Percentiles rank a stretch among this genome's conserved stretches.
phyloP scores from a whole-genome alignment of 2,797 vertebrate species.

The Erethizon dorsatum region DNA sequence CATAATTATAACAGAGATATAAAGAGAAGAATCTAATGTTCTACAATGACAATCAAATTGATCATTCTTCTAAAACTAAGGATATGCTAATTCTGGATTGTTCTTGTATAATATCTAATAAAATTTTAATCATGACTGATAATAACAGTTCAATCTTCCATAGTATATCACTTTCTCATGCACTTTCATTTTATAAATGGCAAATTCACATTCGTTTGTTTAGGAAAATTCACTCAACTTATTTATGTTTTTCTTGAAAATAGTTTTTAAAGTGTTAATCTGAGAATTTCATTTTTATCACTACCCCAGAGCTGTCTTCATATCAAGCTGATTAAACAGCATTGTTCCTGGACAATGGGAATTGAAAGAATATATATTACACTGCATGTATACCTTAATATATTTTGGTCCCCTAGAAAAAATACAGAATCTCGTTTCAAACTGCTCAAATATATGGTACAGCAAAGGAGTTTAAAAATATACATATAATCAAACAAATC shows the following conservation, averaged over 20 bases:
- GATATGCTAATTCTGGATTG: slow-evolving; percentile 15
- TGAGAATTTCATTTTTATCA: slow-evolving; percentile 69
- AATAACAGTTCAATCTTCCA: slow-evolving; percentile 49
- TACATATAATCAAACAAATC: slow-evolving; percentile 33
- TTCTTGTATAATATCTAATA: neutral
- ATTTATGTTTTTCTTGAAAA: slow-evolving; percentile 26
- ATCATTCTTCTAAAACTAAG: slow-evolving; percentile 49
- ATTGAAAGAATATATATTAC: slow-evolving; percentile 15
- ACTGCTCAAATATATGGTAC: slow-evolving; percentile 17
- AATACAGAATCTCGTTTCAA: slow-evolving; percentile 68
- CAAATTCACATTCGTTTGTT: slow-evolving; percentile 27
- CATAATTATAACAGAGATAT: slow-evolving; percentile 39
- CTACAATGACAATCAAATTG: slow-evolving; percentile 11
- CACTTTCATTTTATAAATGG: slow-evolving; percentile 41
- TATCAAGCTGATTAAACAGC: slow-evolving; percentile 61
- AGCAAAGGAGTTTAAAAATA: slow-evolving; percentile 47
- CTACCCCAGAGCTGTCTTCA: slow-evolving; percentile 28
- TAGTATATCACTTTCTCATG: neutral
- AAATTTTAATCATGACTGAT: slow-evolving; percentile 50
- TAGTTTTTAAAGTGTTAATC: slow-evolving; percentile 42
- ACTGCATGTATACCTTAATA: slow-evolving; percentile 14
- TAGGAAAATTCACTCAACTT: slow-evolving; percentile 15
- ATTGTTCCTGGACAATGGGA: slow-evolving; percentile 32
- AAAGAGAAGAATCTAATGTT: slow-evolving; percentile 21
- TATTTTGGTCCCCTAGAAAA: slow-evolving; percentile 60